phyloP scores from a whole-genome alignment of 2,113 vertebrate genomes.

The Erythrolamprus reginae region DNA sequence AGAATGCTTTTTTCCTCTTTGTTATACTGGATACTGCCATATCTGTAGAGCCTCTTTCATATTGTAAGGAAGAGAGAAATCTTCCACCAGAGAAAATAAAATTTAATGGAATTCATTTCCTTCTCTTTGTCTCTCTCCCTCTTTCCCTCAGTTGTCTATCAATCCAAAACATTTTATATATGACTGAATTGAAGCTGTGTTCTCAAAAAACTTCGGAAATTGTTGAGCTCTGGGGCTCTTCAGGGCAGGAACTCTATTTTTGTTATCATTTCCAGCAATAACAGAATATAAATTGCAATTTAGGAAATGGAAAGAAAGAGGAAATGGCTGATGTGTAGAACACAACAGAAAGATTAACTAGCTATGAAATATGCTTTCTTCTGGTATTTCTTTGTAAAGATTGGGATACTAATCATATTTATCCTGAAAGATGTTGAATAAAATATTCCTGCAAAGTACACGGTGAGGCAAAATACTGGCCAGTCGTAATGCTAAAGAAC shows the following conservation, averaged over 20 bases:
- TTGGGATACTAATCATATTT: not conserved
- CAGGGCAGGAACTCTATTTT: not conserved
- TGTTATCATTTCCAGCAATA: slow-evolving; percentile 1
- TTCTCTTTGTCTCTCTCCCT: not conserved
- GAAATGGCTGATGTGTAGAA: not conserved
- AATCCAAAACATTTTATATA: not conserved
- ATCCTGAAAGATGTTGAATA: not conserved
- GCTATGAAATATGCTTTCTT: not conserved
- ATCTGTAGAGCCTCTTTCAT: not conserved
- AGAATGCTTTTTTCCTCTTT: not conserved
- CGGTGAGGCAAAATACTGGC: not conserved
- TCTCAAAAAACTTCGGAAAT: not conserved
- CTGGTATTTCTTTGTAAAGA: not conserved
- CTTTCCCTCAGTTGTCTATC: not conserved
- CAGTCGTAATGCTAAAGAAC: not conserved
- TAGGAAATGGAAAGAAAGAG: not conserved
- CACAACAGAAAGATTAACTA: not conserved
- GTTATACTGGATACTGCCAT: not conserved
- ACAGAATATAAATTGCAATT: not conserved
- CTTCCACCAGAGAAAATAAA: not conserved
- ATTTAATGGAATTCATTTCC: not conserved
- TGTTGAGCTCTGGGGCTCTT: not conserved
- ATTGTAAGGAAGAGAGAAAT: not conserved
- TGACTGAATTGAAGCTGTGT: not conserved
- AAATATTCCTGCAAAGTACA: not conserved